Percentiles rank a stretch among this genome's conserved stretches.
Evolutionary conservation across 2,113 vertebrate species (phyloP).

Genomic region (Tringa solitaria): DNA sequence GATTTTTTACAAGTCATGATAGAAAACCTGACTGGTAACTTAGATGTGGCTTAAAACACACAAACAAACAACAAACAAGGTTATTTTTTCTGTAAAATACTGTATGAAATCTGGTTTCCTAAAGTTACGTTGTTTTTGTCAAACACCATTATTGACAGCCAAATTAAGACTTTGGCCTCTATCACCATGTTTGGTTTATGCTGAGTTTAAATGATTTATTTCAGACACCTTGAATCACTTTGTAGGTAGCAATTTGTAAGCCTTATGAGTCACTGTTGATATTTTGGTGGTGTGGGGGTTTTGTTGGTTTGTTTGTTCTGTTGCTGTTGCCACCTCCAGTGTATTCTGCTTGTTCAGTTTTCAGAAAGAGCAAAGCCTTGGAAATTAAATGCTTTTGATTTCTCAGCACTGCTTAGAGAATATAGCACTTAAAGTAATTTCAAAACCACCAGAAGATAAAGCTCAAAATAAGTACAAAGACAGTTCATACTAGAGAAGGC

Average conservation of each 20-base stretch:
- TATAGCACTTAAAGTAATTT: neutral
- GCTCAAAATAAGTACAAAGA: neutral
- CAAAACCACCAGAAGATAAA: neutral
- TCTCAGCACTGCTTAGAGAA: neutral
- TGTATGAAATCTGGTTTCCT: neutral
- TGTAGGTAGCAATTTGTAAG: neutral
- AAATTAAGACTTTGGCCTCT: neutral
- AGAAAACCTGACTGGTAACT: neutral
- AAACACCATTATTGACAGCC: neutral
- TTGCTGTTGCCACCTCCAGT: neutral
- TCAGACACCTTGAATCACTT: neutral
- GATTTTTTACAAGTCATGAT: neutral
- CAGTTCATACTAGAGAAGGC: neutral
- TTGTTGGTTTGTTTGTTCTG: neutral
- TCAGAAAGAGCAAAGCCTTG: neutral
- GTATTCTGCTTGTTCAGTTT: neutral
- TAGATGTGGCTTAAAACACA: neutral
- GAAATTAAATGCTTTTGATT: neutral
- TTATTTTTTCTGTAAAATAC: neutral
- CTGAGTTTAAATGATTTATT: neutral
- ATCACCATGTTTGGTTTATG: neutral
- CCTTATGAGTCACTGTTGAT: constrained; percentile 19
- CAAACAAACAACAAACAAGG: neutral
- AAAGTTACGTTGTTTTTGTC: neutral
- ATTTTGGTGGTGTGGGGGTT: neutral